A percentile compares a stretch with the other conserved stretches of the same genome.
These are phyloP conservation scores for Crocuta crocuta DNA, from an alignment of 2,113 vertebrate species.

Conservation along the genomic window DNA sequence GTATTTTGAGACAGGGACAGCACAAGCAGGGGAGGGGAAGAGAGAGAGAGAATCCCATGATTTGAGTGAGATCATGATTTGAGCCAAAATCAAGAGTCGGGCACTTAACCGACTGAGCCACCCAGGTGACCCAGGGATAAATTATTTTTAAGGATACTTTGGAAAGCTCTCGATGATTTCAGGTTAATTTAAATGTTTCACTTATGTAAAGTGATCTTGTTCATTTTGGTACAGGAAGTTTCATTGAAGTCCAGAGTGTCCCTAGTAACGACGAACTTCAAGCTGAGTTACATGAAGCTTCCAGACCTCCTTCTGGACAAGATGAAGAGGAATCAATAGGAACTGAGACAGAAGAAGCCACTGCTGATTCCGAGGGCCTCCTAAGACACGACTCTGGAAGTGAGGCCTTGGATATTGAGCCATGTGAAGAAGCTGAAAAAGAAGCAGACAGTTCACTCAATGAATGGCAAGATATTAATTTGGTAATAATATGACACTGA, in stretches of 20 bases:
- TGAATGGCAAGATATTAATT: slow-evolving; percentile 92
- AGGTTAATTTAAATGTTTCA: not conserved
- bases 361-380: not conserved
- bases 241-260: slow-evolving; percentile 87
- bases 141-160: not conserved
- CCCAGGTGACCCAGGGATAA: not conserved
- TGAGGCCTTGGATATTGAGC: not conserved
- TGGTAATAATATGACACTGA: slow-evolving; percentile 85
- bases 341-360: not conserved
- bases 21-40: too few relatives aligned
- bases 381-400: slow-evolving; percentile 48
- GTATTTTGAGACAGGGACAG: too few relatives aligned
- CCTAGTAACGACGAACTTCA: slow-evolving; percentile 58
- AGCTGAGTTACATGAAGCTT: not conserved
- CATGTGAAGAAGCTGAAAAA: slow-evolving; percentile 55
- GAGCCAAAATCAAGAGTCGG: too few relatives aligned
- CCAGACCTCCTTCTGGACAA: not conserved
- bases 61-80: too few relatives aligned
- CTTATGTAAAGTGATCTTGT: not conserved
- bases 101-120: too few relatives aligned
- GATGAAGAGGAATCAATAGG: not conserved
- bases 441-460: slow-evolving; percentile 66
- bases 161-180: not conserved
- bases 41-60: too few relatives aligned
- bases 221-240: slow-evolving; percentile 84